Percentiles rank a stretch among this genome's conserved stretches.
Evolutionary conservation across 2,888 invertebrate genomes (phyloP).

Genomic region (Hemaris fuciformis): DNA sequence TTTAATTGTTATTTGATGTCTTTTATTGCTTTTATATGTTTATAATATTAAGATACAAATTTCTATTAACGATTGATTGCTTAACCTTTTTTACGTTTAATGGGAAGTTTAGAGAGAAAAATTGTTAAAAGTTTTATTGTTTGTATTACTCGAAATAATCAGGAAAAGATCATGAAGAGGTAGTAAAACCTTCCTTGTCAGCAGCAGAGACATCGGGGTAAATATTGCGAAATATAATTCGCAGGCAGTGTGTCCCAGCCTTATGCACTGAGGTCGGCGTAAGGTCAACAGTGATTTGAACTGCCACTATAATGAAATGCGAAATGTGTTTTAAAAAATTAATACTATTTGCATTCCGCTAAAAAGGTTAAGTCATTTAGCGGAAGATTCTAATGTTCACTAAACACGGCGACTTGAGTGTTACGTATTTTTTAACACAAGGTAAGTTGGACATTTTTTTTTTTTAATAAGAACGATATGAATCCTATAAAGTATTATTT

Average conservation of each 20-base stretch:
- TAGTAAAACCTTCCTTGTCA: neutral
- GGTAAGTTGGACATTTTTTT: too few species aligned
- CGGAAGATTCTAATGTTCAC: neutral
- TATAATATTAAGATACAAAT: too few species aligned
- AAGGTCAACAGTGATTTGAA: constrained; percentile 48
- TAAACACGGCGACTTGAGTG: too few species aligned
- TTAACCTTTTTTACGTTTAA: too few species aligned
- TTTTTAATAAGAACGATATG: too few species aligned
- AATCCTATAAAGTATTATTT: too few species aligned
- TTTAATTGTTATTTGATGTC: too few species aligned
- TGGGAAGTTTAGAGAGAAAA: too few species aligned
- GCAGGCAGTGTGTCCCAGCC: constrained; percentile 33
- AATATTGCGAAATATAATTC: constrained; percentile 4
- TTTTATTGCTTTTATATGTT: too few species aligned
- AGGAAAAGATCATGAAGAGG: neutral
- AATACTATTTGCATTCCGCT: neutral
- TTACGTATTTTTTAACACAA: too few species aligned
- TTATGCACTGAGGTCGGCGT: constrained; percentile 50
- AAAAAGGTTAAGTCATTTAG: neutral
- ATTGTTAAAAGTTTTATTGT: too few species aligned
- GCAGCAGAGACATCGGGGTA: neutral
- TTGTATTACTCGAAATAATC: neutral
- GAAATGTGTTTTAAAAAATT: constrained; percentile 17
- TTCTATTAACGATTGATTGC: too few species aligned
- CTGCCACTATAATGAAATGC: constrained; percentile 15